Percentiles rank a stretch among this genome's conserved stretches.
Conservation (phyloP, 2,113 vertebrate genomes). For the Myotis brandtii region DNA sequence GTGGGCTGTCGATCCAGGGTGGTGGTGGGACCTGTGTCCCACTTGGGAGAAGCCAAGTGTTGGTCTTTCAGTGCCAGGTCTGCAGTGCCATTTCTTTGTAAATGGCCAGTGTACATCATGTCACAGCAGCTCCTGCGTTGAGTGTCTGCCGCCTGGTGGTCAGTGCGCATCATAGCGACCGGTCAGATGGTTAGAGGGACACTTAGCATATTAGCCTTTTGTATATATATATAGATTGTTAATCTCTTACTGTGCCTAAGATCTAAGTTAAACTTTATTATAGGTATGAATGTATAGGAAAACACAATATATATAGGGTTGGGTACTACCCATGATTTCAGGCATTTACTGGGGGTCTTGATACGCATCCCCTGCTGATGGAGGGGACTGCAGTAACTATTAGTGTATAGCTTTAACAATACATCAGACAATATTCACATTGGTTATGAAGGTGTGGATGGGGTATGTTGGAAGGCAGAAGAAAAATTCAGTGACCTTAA, state of each 20-base stretch:
- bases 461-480: constrained; percentile 37
- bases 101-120: no score
- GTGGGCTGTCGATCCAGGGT: no score
- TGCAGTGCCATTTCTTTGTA: no score
- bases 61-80: no score
- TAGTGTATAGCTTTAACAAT: constrained; percentile 6
- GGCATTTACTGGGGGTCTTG: not conserved
- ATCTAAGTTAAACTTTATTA: not conserved
- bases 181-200: no score
- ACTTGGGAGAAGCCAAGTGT: no score
- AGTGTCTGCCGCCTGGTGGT: no score
- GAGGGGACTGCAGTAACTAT: not conserved
- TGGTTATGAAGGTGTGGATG: constrained; percentile 45
- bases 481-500: constrained; percentile 55
- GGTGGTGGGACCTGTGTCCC: no score
- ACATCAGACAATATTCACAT: not conserved
- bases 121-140: no score
- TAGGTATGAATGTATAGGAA: not conserved
- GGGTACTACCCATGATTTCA: not conserved
- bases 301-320: not conserved
- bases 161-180: no score
- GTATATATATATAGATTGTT: no score
- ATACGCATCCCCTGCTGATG: not conserved
- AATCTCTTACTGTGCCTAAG: not conserved
- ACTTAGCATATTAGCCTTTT: no score